Conservation (phyloP, 2,113 vertebrate genomes). For the Neolamprologus sp. region DNA sequence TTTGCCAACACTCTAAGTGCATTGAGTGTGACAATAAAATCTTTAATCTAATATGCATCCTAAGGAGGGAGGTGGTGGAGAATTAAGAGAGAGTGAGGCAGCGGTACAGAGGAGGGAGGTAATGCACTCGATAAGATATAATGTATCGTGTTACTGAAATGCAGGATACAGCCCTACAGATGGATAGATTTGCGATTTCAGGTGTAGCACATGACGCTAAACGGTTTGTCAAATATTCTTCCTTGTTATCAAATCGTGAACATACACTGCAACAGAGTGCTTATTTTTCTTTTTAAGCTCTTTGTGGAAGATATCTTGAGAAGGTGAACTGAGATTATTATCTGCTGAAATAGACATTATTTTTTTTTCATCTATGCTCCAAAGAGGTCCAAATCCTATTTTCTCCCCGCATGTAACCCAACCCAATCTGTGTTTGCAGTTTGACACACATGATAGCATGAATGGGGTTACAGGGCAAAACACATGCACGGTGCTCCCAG, state of each 20-base stretch:
- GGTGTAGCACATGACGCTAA: neutral
- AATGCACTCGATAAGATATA: constrained; percentile 38
- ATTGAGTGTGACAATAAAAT: constrained; percentile 72
- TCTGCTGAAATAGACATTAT: neutral
- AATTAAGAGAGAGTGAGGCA: constrained; percentile 25
- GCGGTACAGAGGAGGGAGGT: neutral
- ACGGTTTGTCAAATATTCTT: neutral
- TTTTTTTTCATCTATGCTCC: neutral
- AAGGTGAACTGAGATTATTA: constrained; percentile 2
- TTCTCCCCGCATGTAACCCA: neutral
- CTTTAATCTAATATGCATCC: constrained; percentile 71
- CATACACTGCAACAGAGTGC: neutral
- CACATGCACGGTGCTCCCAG: neutral
- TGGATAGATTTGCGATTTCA: neutral
- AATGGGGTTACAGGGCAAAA: constrained; percentile 26
- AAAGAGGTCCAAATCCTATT: constrained; percentile 19
- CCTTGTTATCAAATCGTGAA: neutral
- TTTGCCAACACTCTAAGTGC: constrained; percentile 70
- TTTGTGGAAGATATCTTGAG: neutral
- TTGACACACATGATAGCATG: neutral
- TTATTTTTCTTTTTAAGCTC: neutral
- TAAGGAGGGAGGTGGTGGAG: constrained; percentile 43
- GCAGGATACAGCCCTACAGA: neutral
- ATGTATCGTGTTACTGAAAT: constrained; percentile 32
- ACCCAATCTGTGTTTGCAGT: constrained; percentile 28